phyloP scores from a whole-genome alignment of 1,140 invertebrate genomes.

The Pemphigus obesinymphae region DNA sequence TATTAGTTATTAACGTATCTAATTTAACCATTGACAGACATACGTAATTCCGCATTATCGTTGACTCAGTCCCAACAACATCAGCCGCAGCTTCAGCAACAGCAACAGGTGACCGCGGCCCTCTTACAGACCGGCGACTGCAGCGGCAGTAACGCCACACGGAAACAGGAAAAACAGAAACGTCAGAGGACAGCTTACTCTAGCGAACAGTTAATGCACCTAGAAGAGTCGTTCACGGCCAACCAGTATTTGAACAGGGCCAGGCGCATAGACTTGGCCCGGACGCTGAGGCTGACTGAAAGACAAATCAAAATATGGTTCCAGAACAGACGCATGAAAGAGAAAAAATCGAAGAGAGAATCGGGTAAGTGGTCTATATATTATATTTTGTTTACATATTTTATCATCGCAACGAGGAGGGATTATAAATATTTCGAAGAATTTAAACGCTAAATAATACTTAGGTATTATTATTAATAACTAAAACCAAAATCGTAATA shows the following conservation, averaged over 20 bases:
- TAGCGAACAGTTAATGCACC: conserved; percentile 91
- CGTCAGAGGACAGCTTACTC: conserved; percentile 66
- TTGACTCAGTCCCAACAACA: not conserved
- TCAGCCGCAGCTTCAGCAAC: not conserved
- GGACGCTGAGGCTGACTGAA: conserved; percentile 90
- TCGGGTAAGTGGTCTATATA: not conserved
- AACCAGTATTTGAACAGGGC: conserved; percentile 96
- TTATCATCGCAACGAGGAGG: too few species aligned
- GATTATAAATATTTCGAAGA: too few species aligned
- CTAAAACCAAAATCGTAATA: too few species aligned
- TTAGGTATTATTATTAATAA: too few species aligned
- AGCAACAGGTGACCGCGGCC: not conserved
- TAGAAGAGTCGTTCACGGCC: conserved; percentile 98
- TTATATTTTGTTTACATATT: too few species aligned
- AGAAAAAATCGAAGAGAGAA: conserved; percentile 54
- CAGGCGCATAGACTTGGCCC: conserved; percentile 95
- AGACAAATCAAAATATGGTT: conserved; percentile 99
- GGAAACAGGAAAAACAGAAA: conserved; percentile 29
- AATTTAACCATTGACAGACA: too few species aligned
- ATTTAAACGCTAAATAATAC: too few species aligned
- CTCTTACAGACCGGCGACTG: not conserved
- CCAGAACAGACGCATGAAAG: conserved; percentile 95
- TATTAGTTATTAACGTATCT: too few species aligned
- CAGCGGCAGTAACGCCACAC: not conserved
- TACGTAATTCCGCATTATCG: not conserved